Base-by-base conservation (phyloP, 1,140 invertebrate species). In the Drosophila triauraria region DNA sequence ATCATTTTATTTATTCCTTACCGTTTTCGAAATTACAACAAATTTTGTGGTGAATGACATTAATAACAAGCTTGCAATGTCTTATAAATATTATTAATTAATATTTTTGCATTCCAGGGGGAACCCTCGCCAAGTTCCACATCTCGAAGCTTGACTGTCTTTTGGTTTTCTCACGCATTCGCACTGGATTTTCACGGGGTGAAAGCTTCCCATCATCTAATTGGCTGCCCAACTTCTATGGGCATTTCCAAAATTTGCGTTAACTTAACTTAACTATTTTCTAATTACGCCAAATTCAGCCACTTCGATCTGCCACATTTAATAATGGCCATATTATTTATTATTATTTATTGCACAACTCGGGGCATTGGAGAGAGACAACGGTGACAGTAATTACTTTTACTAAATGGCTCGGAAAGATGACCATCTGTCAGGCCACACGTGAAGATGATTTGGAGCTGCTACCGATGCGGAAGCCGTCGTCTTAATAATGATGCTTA, bases 311-410 rank as follows among this genome's bases (percentile, higher is more conserved):
- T n/a, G 32, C 40, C 63, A 46, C 30, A 47, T 76, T 75, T 54
- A 44, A 68, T 54, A 44, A 68, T 43, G n/a, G 40, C n/a, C 63
- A 56, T 68, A 76, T 77, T 77, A 76, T 76, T 77, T 76, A 59
- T 53, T 54, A 70, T 84, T 84, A 76, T 83, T 79, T 83, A 76
- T 86, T 86, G 71, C 76, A 72, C 51, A 88, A 83, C 76, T 32
- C 42, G 40, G 9, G 15, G 46, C 17, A 59, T 72, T 77, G 38
- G 53, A 72, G 62, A 72, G 62, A 61, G 75, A 51, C 75, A 78
- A 72, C 63, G 80, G 60, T 77, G 83, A 80, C 83, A 80, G 63
- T 88, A 88, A 88, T 88, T 83, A 70, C 57, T 70, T 80, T 83
- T 70, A 69, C 83, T 86, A 86, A 86, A 80, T 83, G 79, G 76